Evolutionary conservation across 2,888 invertebrate genomes (phyloP).

Genomic region (Drosophila maculinotata): DNA sequence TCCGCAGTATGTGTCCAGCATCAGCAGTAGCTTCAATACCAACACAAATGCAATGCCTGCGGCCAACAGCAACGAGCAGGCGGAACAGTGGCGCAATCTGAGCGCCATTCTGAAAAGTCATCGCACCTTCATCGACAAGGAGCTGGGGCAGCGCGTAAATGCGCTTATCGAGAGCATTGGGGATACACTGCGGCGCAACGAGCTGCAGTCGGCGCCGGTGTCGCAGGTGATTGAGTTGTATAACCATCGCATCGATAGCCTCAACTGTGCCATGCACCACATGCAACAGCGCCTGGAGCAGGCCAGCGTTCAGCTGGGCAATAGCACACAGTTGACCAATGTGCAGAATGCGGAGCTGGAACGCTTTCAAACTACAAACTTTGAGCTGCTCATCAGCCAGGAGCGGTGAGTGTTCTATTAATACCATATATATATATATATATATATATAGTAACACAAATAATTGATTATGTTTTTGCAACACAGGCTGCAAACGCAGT

Average conservation of each 20-base stretch:
- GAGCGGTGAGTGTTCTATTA: constrained; percentile 71
- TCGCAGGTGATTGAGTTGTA: constrained; percentile 84
- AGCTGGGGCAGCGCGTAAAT: constrained; percentile 79
- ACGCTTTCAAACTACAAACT: constrained; percentile 82
- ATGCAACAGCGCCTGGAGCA: constrained; percentile 81
- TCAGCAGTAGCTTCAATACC: constrained; percentile 19
- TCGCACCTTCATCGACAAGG: constrained; percentile 81
- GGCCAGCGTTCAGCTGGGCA: constrained; percentile 79
- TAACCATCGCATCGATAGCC: constrained; percentile 83
- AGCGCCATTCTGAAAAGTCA: constrained; percentile 81
- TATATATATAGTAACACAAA: too few relatives aligned
- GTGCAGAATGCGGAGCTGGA: constrained; percentile 83
- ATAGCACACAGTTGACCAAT: constrained; percentile 78
- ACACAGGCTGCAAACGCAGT: constrained; percentile 80
- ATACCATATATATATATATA: too few relatives aligned
- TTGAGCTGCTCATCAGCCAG: constrained; percentile 83
- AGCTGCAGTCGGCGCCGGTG: constrained; percentile 81
- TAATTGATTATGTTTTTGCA: too few relatives aligned
- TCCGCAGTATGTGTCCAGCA: constrained; percentile 72
- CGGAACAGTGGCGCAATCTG: constrained; percentile 82
- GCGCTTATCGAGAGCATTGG: constrained; percentile 78
- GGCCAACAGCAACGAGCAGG: constrained; percentile 32
- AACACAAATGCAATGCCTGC: background rate
- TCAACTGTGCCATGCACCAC: constrained; percentile 67
- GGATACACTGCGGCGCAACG: constrained; percentile 75